A percentile compares a stretch with the other conserved stretches of the same genome.
Conservation (phyloP, 2,797 vertebrate genomes). For the Chlorospingus semifuscus region DNA sequence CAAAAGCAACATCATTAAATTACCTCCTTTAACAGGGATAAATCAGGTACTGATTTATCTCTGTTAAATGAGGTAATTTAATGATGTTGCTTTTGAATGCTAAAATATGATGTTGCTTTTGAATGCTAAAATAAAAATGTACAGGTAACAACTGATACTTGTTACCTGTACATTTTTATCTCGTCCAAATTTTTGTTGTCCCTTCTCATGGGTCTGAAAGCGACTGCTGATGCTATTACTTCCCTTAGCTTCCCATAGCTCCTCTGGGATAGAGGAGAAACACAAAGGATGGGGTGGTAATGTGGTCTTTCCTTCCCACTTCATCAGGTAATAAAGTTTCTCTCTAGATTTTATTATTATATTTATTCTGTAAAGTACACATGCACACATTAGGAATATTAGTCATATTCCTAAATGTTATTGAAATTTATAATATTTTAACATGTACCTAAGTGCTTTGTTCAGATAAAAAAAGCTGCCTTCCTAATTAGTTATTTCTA, state of each 20-base stretch:
- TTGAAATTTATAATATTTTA: background rate
- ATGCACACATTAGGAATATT: no score
- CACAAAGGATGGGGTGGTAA: background rate
- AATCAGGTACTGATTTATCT: background rate
- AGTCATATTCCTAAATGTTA: background rate
- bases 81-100: no score
- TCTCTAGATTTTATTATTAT: background rate
- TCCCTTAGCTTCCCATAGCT: background rate
- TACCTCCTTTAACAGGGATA: background rate
- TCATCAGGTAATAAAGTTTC: accelerated
- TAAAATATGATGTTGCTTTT: no score
- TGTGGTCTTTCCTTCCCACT: background rate
- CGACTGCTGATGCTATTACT: accelerated
- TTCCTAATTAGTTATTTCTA: background rate
- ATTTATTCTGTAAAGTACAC: background rate
- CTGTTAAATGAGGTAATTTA: no score
- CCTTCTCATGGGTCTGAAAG: background rate
- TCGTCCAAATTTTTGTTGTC: background rate
- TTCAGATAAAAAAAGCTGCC: background rate
- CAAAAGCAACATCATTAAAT: background rate
- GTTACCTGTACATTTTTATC: background rate
- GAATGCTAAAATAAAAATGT: no score
- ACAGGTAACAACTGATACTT: background rate
- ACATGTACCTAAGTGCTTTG: background rate
- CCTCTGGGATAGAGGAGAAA: background rate